Percentiles rank a stretch among this genome's conserved stretches.
phyloP scores from a whole-genome alignment of 1,140 invertebrate genomes.

The Holcopasites calliopsidis region DNA sequence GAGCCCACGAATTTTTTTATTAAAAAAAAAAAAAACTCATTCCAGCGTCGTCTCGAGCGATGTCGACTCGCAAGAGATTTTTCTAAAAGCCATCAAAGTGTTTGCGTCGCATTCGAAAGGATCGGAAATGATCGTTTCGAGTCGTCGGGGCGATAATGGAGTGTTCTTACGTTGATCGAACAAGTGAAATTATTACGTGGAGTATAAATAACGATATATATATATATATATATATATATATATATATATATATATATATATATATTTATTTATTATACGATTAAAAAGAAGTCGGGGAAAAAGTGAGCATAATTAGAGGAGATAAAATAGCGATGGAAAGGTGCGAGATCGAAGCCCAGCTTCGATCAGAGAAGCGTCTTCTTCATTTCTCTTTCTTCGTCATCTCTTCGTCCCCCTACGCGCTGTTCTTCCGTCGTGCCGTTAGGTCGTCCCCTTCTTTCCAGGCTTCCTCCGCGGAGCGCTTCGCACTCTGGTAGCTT shows the following conservation, averaged over 20 bases:
- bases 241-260: conserved; percentile 70
- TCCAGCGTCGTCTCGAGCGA: too few species aligned
- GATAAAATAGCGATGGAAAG: conserved; percentile 66
- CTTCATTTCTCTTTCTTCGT: conserved; percentile 50
- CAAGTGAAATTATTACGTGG: conserved; percentile 75
- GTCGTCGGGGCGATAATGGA: background rate
- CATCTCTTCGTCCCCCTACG: conserved; percentile 20
- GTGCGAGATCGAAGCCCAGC: conserved; percentile 66
- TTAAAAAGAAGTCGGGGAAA: conserved; percentile 52
- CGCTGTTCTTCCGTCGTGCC: conserved; percentile 15
- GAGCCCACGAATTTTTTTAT: too few species aligned
- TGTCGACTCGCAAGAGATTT: too few species aligned
- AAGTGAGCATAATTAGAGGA: conserved; percentile 64
- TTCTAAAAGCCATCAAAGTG: too few species aligned
- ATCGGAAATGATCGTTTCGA: background rate
- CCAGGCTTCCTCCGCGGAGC: background rate
- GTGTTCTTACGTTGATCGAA: conserved; percentile 54
- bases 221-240: too few species aligned
- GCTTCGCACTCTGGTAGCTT: background rate
- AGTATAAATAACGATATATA: conserved; percentile 77
- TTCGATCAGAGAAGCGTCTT: conserved; percentile 64
- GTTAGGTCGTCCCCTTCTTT: background rate
- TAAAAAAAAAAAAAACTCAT: too few species aligned
- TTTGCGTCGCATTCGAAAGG: too few species aligned
- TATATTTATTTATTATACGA: conserved; percentile 78